Evolutionary conservation across 1,140 invertebrate genomes (phyloP).

Genomic region (Drosophila asahinai): DNA sequence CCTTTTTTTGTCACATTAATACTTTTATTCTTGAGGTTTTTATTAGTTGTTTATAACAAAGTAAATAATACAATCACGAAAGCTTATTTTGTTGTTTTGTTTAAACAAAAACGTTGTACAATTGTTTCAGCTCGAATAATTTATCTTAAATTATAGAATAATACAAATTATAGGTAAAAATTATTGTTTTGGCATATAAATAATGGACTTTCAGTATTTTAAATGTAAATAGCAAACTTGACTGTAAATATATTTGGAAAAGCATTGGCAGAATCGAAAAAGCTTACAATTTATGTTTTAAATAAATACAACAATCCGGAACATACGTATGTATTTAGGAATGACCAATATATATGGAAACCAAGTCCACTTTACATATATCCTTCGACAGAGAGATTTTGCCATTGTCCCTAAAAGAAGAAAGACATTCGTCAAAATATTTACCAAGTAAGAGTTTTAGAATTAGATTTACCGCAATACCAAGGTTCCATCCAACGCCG

Average conservation of each 20-base stretch:
- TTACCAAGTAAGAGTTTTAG: too few species aligned
- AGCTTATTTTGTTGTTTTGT: conserved; percentile 5
- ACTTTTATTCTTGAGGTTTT: conserved; percentile 25
- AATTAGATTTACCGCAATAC: conserved; percentile 88
- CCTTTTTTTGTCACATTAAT: conserved; percentile 26
- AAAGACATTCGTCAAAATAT: not conserved
- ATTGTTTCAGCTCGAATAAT: conserved; percentile 6
- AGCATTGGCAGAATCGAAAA: conserved; percentile 16
- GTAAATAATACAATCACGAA: conserved; percentile 28
- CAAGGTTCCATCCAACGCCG: conserved; percentile 91
- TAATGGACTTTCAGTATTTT: not conserved
- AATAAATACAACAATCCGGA: conserved; percentile 41
- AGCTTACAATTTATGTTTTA: conserved; percentile 15
- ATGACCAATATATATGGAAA: conserved; percentile 19
- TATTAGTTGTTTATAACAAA: conserved; percentile 11
- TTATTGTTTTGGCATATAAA: conserved; percentile 4
- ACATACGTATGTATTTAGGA: conserved; percentile 38
- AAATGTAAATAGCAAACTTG: conserved; percentile 2
- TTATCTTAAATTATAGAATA: conserved; percentile 10
- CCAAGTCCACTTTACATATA: conserved; percentile 54
- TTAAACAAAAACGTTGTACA: conserved; percentile 21
- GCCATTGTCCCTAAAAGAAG: conserved; percentile 78
- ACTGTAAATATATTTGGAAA: conserved; percentile 10
- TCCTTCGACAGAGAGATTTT: conserved; percentile 77
- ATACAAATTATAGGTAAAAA: conserved; percentile 1